A percentile compares a stretch with the other conserved stretches of the same genome.
phyloP scores from a whole-genome alignment of 2,113 vertebrate species.

The Sphaerodactylus townsendi region DNA sequence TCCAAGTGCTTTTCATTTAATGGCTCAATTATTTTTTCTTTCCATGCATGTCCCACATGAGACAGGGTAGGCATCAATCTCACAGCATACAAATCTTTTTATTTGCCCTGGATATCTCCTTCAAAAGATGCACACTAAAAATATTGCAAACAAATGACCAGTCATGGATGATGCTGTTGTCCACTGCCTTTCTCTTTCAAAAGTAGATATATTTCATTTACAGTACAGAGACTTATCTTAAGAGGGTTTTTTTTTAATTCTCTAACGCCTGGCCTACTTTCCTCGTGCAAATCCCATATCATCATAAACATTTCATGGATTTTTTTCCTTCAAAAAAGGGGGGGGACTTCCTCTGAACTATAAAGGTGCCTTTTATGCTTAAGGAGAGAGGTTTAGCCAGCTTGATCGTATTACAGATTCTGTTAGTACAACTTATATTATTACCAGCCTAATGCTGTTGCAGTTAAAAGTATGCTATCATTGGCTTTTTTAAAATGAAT shows the following conservation, averaged over 20 bases:
- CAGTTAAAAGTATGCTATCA: conserved; percentile 29
- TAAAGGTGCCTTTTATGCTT: conserved; percentile 50
- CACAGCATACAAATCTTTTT: background rate
- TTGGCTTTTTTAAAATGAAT: conserved; percentile 4
- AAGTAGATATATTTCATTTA: background rate
- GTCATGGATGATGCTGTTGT: background rate
- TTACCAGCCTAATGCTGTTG: conserved; percentile 34
- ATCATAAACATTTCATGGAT: conserved; percentile 63
- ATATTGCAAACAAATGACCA: background rate
- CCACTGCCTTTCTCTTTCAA: background rate
- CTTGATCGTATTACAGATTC: conserved; percentile 59
- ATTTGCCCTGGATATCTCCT: background rate
- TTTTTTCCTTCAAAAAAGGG: no score
- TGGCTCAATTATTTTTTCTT: accelerated
- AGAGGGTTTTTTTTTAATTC: background rate
- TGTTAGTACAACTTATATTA: conserved; percentile 41
- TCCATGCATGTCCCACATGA: accelerated
- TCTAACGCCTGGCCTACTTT: conserved; percentile 51
- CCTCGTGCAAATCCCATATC: conserved; percentile 18
- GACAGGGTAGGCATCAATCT: background rate
- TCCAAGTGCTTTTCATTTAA: background rate
- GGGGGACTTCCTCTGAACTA: conserved; percentile 37
- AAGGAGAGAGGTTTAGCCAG: conserved; percentile 56
- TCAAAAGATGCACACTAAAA: background rate
- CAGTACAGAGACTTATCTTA: background rate